Percentiles rank a stretch among this genome's conserved stretches.
These are phyloP conservation scores for Diorhabda elongata DNA, from an alignment of 1,140 invertebrate species.

Conservation along the genomic window DNA sequence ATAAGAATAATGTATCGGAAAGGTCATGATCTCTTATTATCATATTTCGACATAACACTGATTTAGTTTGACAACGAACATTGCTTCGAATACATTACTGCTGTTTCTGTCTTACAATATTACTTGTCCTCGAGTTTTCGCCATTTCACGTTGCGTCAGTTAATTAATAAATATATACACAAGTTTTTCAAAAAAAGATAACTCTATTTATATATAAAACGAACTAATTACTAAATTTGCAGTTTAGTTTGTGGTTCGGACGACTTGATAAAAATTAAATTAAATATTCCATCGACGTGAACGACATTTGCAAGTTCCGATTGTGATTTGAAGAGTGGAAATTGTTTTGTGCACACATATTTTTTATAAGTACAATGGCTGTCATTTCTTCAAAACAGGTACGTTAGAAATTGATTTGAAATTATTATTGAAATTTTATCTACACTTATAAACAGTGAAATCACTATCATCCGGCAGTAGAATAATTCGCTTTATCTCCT, in stretches of 20 bases:
- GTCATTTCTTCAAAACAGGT: slow-evolving; percentile 28
- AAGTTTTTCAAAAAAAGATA: too few species aligned
- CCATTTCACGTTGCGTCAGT: slow-evolving; percentile 23
- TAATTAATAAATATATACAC: too few species aligned
- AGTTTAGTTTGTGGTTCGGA: too few species aligned
- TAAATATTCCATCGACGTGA: too few species aligned
- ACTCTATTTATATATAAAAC: too few species aligned
- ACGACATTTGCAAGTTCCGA: too few species aligned
- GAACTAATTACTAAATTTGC: too few species aligned
- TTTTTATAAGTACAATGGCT: slow-evolving; percentile 20
- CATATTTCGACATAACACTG: slow-evolving; percentile 28
- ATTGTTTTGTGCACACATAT: slow-evolving; percentile 10
- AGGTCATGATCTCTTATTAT: slow-evolving; percentile 30
- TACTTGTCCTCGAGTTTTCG: slow-evolving; percentile 19
- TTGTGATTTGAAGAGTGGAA: not conserved
- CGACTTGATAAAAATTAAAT: too few species aligned
- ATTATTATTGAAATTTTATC: too few species aligned
- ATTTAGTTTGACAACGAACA: slow-evolving; percentile 9
- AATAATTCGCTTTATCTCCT: too few species aligned
- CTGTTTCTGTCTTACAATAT: not conserved
- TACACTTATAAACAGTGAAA: too few species aligned
- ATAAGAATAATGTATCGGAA: slow-evolving; percentile 15
- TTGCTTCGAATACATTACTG: slow-evolving; percentile 1
- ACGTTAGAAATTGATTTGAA: not conserved
- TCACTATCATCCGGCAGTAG: too few species aligned